These are phyloP conservation scores for Zelleria hepariella DNA, from an alignment of 2,888 invertebrate species.

Conservation along the genomic window DNA sequence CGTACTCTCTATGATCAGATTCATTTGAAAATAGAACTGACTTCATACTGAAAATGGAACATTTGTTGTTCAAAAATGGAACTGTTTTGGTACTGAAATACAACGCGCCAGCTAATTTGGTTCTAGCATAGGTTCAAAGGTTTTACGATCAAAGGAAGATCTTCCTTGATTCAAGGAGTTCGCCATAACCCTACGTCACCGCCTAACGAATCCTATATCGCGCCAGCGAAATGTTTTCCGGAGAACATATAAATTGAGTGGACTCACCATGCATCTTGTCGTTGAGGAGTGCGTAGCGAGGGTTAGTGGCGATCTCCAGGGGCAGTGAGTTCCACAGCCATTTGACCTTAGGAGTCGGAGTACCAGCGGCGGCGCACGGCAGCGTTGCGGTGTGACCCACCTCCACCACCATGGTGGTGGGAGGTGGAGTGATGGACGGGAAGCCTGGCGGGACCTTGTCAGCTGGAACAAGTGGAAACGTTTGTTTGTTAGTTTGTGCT, in stretches of 20 bases:
- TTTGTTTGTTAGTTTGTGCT: not conserved
- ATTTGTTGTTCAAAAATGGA: no score
- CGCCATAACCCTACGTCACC: no score
- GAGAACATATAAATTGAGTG: not conserved
- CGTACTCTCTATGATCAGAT: no score
- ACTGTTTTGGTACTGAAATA: no score
- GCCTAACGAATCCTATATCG: no score
- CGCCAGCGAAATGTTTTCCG: no score
- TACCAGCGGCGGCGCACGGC: constrained; percentile 90
- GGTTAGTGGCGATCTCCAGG: constrained; percentile 84
- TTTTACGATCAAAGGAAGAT: no score
- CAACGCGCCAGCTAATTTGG: no score
- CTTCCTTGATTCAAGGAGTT: no score
- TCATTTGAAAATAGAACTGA: no score
- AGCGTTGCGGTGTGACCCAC: constrained; percentile 93
- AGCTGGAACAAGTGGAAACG: constrained; percentile 47
- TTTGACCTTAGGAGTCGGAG: constrained; percentile 84
- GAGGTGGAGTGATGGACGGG: constrained; percentile 85
- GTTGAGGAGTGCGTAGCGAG: constrained; percentile 87
- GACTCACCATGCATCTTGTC: constrained; percentile 82
- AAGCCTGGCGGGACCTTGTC: constrained; percentile 93
- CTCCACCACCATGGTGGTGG: constrained; percentile 95
- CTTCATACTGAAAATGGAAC: no score
- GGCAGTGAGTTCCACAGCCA: constrained; percentile 97
- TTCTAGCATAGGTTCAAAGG: no score